A percentile compares a stretch with the other conserved stretches of the same genome.
Conservation (phyloP, 1,140 invertebrate genomes). For the Papilio polytes region DNA sequence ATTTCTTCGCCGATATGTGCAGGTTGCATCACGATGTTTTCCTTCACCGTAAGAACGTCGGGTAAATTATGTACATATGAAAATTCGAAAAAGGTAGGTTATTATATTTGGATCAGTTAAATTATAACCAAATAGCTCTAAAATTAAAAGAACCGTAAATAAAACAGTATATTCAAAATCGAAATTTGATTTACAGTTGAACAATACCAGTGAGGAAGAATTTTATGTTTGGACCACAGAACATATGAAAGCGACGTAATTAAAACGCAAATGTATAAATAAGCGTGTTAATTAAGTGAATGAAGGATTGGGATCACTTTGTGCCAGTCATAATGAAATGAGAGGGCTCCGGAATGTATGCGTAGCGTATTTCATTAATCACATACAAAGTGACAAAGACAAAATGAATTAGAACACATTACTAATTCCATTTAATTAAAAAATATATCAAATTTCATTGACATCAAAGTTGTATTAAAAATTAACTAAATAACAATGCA, state of each 20-base stretch:
- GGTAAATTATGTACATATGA: too few species aligned
- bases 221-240: neutral
- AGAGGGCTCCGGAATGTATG: conserved; percentile 10
- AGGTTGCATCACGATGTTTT: too few species aligned
- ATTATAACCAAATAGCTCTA: neutral
- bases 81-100: too few species aligned
- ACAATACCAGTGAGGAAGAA: neutral
- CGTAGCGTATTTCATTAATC: conserved; percentile 22
- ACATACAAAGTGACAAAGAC: conserved; percentile 14
- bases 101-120: neutral
- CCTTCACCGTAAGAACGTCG: too few species aligned
- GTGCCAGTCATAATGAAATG: conserved; percentile 27
- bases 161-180: neutral
- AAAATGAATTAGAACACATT: conserved; percentile 15
- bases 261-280: conserved; percentile 30
- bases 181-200: neutral
- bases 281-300: conserved; percentile 28
- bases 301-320: conserved; percentile 27
- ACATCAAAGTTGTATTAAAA: too few species aligned
- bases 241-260: conserved; percentile 22
- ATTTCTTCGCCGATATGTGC: too few species aligned
- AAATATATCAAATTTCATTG: neutral
- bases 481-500: neutral
- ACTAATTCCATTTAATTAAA: neutral
- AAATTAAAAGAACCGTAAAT: neutral